Evolutionary conservation across 2,797 vertebrate genomes (phyloP).

Genomic region (Liasis olivaceus): DNA sequence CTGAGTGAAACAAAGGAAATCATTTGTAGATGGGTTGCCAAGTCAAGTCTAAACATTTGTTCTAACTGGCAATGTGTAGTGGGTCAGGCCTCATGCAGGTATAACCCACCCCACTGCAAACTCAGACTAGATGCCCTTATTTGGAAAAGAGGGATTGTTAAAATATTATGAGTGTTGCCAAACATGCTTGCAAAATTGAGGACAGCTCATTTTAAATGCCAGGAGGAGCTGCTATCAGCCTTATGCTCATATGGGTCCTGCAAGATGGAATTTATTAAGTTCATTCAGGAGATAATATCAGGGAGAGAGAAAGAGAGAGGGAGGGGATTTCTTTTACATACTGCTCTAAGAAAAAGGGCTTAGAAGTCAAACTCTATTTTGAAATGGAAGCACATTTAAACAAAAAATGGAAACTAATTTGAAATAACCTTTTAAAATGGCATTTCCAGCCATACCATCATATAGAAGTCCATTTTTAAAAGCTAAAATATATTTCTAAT

Average conservation of each 20-base stretch:
- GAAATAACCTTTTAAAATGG: constrained; percentile 34
- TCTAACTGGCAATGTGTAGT: background rate
- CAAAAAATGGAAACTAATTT: constrained; percentile 29
- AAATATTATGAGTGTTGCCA: background rate
- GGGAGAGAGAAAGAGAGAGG: constrained; percentile 12
- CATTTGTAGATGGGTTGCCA: background rate
- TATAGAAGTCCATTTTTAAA: constrained; percentile 4
- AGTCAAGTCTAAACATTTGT: background rate
- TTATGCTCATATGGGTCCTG: background rate
- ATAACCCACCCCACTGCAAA: background rate
- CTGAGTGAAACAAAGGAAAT: background rate
- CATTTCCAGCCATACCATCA: constrained; percentile 12
- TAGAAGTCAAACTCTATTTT: constrained; percentile 27
- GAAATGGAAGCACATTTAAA: constrained; percentile 42
- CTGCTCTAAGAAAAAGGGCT: constrained; percentile 1
- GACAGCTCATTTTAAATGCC: constrained; percentile 29
- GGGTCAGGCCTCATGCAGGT: background rate
- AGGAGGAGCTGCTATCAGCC: constrained; percentile 8
- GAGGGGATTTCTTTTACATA: constrained; percentile 15
- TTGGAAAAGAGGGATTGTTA: background rate
- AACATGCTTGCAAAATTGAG: background rate
- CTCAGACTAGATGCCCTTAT: background rate
- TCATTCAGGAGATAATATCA: constrained; percentile 15
- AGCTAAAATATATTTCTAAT: constrained; percentile 6
- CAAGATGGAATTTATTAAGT: constrained; percentile 21